Conservation (phyloP, 1,140 invertebrate genomes). For the Drosophila takahashii region DNA sequence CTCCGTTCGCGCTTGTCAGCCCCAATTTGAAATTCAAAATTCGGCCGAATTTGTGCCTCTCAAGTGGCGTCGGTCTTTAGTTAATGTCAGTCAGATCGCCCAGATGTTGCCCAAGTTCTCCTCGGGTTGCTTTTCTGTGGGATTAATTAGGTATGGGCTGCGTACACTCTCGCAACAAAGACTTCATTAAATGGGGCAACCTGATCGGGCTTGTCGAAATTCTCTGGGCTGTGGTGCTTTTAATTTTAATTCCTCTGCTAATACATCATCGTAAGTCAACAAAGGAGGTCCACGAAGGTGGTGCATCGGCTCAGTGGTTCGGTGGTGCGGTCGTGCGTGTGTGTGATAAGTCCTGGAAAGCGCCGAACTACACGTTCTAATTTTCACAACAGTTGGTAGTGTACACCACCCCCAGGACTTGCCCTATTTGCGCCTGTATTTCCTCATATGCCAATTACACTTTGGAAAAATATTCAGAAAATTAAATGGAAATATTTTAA, state of each 20-base stretch:
- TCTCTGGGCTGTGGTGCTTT: conserved; percentile 58
- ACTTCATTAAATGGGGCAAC: conserved; percentile 66
- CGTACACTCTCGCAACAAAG: conserved; percentile 46
- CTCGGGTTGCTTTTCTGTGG: conserved; percentile 5
- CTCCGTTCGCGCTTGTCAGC: conserved; percentile 44
- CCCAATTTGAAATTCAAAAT: conserved; percentile 44
- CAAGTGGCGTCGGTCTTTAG: conserved; percentile 73
- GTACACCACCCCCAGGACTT: conserved; percentile 13
- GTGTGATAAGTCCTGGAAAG: conserved; percentile 77
- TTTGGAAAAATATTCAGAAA: not conserved
- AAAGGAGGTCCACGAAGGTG: conserved; percentile 46
- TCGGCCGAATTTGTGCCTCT: conserved; percentile 53
- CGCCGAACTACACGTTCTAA: conserved; percentile 69
- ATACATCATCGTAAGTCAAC: conserved; percentile 81
- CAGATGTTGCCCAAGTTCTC: conserved; percentile 52
- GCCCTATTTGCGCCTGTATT: conserved; percentile 11
- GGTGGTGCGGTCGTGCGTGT: conserved; percentile 63
- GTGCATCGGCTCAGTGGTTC: conserved; percentile 9
- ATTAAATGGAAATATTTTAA: not conserved
- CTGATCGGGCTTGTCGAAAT: conserved; percentile 42
- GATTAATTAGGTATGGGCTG: conserved; percentile 58
- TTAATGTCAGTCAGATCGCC: conserved; percentile 68
- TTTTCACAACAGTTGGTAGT: conserved; percentile 76
- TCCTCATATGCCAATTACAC: conserved; percentile 8
- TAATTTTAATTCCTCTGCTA: conserved; percentile 76